Conservation (phyloP, 2,797 vertebrate genomes). For the Cuculus canorus region DNA sequence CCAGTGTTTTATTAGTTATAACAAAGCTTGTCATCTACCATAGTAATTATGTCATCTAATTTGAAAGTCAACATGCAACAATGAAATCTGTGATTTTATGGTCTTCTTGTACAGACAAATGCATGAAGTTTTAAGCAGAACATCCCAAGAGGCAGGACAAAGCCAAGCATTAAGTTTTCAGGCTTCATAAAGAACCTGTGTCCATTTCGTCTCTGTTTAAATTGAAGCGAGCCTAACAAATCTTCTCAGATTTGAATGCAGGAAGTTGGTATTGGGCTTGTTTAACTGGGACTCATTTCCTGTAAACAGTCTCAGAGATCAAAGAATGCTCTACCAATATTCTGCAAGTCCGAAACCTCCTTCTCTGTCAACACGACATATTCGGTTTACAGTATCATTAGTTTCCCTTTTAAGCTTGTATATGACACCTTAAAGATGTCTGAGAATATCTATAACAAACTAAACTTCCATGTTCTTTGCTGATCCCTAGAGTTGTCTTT, state of each 20-base stretch:
- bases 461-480: constrained; percentile 35
- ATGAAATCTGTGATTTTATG: not conserved
- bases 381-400: constrained; percentile 50
- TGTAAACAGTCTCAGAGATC: constrained; percentile 64
- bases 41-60: not conserved
- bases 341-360: constrained; percentile 57
- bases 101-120: not conserved
- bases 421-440: constrained; percentile 49
- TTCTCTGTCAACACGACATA: constrained; percentile 61
- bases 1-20: not conserved
- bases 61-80: not conserved
- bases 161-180: not conserved
- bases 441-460: constrained; percentile 34
- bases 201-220: constrained; percentile 38
- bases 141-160: not conserved
- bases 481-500: constrained; percentile 13
- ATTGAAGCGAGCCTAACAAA: constrained; percentile 9
- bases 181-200: constrained; percentile 18
- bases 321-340: constrained; percentile 54
- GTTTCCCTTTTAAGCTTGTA: constrained; percentile 59
- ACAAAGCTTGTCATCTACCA: not conserved
- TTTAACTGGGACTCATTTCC: constrained; percentile 58
- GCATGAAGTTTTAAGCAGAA: constrained; percentile 3
- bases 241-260: constrained; percentile 27
- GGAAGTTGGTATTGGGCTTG: constrained; percentile 49